These are phyloP conservation scores for Trilocha varians DNA, from an alignment of 2,888 invertebrate species.

Conservation along the genomic window DNA sequence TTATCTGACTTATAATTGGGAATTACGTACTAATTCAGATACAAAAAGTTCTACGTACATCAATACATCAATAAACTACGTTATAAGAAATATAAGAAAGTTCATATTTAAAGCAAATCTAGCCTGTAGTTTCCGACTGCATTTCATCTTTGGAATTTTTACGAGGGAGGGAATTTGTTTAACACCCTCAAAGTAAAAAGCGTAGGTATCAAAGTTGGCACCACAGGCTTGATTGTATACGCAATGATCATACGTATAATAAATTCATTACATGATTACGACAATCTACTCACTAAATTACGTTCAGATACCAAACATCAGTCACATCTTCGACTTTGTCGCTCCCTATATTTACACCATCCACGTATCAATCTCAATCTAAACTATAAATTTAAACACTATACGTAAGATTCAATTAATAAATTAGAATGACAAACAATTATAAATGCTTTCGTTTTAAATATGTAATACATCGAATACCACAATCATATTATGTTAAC, in stretches of 20 bases:
- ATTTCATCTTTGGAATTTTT: too few relatives aligned
- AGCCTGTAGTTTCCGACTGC: too few relatives aligned
- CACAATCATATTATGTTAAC: too few relatives aligned
- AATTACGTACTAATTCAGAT: not conserved
- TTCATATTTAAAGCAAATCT: too few relatives aligned
- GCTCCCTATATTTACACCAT: not conserved
- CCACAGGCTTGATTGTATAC: not conserved
- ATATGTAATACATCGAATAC: too few relatives aligned
- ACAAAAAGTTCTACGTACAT: not conserved
- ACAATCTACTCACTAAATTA: not conserved
- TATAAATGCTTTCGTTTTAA: too few relatives aligned
- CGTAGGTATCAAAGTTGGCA: not conserved
- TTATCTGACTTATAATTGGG: not conserved
- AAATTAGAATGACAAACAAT: not conserved
- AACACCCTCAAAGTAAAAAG: too few relatives aligned
- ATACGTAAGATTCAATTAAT: not conserved
- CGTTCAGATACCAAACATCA: not conserved
- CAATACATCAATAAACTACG: too few relatives aligned
- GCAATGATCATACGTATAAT: not conserved
- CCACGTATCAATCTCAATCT: not conserved
- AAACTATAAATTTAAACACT: not conserved
- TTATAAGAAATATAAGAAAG: not conserved
- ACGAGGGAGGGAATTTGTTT: too few relatives aligned
- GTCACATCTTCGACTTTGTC: not conserved
- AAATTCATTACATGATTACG: not conserved